These are phyloP conservation scores for Gymnodraco acuticeps DNA, from an alignment of 2,797 vertebrate species.

Conservation along the genomic window DNA sequence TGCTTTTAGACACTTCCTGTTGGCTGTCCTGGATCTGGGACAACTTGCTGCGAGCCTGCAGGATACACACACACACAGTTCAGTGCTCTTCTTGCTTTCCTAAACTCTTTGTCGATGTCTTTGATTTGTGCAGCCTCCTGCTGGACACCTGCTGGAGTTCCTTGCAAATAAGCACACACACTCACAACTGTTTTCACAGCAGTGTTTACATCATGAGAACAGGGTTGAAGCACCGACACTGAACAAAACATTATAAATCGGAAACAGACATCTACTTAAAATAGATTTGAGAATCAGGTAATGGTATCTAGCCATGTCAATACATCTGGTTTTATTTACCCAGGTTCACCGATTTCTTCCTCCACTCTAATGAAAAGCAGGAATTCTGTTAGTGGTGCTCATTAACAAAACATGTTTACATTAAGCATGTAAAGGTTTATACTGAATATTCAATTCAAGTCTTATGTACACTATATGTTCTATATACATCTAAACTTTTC, in stretches of 20 bases:
- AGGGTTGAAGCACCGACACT: not conserved
- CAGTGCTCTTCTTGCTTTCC: not conserved
- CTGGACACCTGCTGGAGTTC: not conserved
- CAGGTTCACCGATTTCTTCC: not conserved
- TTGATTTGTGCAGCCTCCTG: not conserved
- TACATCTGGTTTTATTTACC: not conserved
- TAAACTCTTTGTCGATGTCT: not conserved
- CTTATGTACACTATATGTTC: too few species aligned
- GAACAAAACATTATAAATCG: not conserved
- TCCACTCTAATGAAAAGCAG: not conserved
- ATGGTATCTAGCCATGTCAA: not conserved
- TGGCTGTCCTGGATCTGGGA: constrained; percentile 94
- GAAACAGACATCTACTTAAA: not conserved
- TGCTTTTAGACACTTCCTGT: constrained; percentile 90
- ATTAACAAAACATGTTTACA: not conserved
- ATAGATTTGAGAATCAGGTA: not conserved
- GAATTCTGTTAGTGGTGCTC: not conserved
- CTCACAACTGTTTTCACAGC: not conserved
- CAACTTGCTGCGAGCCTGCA: constrained; percentile 84
- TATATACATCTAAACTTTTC: too few species aligned
- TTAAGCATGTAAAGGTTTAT: too few species aligned
- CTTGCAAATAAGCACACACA: not conserved
- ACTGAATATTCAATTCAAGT: too few species aligned
- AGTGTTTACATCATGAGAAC: not conserved
- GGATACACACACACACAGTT: not conserved